Conservation (phyloP, 2,113 vertebrate species). For the cat (Felis catus) region F.catus_Fca126_mat1.0 CM031426.1:25296001-25296500, state of each 20-base stretch:
- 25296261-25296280: not conserved
- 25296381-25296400: not conserved
- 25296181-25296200: not conserved
- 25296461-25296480: constrained; percentile 10
- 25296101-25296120: not conserved
- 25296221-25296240: not conserved
- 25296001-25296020: not conserved
- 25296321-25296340: not conserved
- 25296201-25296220: not conserved
- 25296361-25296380: not conserved
- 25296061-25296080: not conserved
- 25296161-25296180: not conserved
- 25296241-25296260: not conserved
- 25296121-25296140: not conserved
- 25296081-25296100: too few species aligned
- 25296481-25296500: not conserved
- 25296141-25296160: not conserved
- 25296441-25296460: not conserved
- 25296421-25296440: constrained; percentile 3
- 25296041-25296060: not conserved
- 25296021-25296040: not conserved
- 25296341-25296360: not conserved
- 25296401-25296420: not conserved
- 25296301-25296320: not conserved
- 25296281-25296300: not conserved